These are phyloP conservation scores for Propithecus coquereli DNA, from an alignment of 2,113 vertebrate genomes.

Conservation along the genomic window DNA sequence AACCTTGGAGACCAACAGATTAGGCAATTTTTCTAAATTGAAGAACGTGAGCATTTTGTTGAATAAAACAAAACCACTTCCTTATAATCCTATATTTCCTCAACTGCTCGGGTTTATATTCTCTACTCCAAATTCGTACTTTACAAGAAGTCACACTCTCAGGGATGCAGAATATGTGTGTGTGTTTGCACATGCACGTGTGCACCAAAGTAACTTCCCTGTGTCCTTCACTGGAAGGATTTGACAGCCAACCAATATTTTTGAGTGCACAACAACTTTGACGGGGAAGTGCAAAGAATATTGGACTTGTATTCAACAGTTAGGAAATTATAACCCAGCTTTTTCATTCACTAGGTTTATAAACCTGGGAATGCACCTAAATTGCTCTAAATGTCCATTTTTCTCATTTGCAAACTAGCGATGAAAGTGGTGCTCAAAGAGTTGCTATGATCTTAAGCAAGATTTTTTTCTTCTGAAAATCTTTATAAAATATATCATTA, in stretches of 20 bases:
- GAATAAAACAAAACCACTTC: background rate
- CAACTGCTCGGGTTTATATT: background rate
- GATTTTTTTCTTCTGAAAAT: background rate
- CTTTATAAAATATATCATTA: background rate
- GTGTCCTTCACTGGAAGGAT: background rate
- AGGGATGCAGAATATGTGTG: rapidly evolving
- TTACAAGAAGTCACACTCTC: background rate
- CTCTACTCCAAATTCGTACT: background rate
- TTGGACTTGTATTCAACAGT: background rate
- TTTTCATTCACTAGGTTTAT: background rate
- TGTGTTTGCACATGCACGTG: too few species aligned
- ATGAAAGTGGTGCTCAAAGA: background rate
- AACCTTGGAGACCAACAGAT: background rate
- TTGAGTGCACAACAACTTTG: rapidly evolving
- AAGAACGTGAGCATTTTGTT: background rate
- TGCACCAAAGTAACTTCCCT: too few species aligned
- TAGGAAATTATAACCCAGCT: background rate
- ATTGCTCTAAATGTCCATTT: background rate
- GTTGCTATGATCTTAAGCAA: background rate
- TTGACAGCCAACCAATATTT: background rate
- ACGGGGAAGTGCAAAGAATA: rapidly evolving
- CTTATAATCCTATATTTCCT: background rate
- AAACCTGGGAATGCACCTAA: background rate
- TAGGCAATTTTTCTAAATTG: background rate
- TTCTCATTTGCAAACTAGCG: background rate